Percentiles rank a stretch among this genome's conserved stretches.
Conservation (phyloP, 1,140 invertebrate genomes). For the Calliopsis andreniformis region DNA sequence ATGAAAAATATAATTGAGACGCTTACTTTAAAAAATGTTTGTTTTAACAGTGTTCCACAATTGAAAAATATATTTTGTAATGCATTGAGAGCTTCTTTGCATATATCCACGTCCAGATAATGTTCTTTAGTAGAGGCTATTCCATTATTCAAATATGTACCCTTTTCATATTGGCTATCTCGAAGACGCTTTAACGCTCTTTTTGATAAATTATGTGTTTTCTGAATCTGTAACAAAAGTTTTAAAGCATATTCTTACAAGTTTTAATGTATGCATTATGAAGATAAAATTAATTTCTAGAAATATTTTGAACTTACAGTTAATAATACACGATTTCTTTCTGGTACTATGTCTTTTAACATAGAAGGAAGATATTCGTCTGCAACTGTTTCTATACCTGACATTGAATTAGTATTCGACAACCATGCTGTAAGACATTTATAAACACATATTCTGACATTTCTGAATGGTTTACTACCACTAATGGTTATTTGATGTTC, state of each 20-base stretch:
- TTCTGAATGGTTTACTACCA: conserved; percentile 62
- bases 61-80: conserved; percentile 71
- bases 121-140: conserved; percentile 28
- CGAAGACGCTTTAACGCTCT: conserved; percentile 68
- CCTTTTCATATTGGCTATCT: conserved; percentile 68
- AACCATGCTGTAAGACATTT: conserved; percentile 67
- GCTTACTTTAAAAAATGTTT: conserved; percentile 68
- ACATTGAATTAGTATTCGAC: conserved; percentile 46
- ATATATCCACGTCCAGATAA: conserved; percentile 62
- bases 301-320: conserved; percentile 54
- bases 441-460: conserved; percentile 60
- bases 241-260: neutral
- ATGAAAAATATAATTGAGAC: conserved; percentile 11
- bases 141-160: conserved; percentile 48
- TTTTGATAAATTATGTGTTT: conserved; percentile 70
- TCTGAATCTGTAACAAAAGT: conserved; percentile 61
- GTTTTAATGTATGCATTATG: neutral
- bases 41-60: conserved; percentile 59
- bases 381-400: conserved; percentile 65
- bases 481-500: conserved; percentile 51
- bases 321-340: conserved; percentile 61
- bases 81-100: conserved; percentile 59
- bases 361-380: conserved; percentile 62
- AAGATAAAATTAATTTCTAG: neutral
- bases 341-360: conserved; percentile 67